Percentiles rank a stretch among this genome's conserved stretches.
These are phyloP conservation scores for Aurelia sp. DNA, from an alignment of 30 jellyfish, hydroid and myxozoan genomes.

Conservation along the genomic window DNA sequence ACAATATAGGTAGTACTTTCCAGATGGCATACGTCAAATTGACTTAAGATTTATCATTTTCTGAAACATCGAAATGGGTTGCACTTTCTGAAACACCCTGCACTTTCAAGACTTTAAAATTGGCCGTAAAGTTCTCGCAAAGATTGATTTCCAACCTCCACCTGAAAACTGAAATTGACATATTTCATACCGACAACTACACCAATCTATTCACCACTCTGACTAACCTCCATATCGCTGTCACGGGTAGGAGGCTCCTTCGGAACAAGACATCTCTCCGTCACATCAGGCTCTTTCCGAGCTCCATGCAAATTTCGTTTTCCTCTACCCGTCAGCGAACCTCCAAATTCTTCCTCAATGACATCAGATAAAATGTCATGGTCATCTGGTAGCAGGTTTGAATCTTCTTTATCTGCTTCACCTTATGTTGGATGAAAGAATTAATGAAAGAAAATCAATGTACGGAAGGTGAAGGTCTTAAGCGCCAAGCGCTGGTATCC, in stretches of 20 bases:
- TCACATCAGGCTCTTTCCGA: not conserved
- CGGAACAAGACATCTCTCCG: slow-evolving; percentile 4
- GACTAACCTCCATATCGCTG: slow-evolving; percentile 9
- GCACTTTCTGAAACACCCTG: no score
- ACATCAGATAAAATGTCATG: slow-evolving; percentile 78
- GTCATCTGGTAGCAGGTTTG: slow-evolving; percentile 69
- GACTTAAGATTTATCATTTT: no score
- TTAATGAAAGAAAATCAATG: no score
- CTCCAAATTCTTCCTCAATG: slow-evolving; percentile 67
- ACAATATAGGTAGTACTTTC: no score
- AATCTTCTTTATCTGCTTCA: slow-evolving; percentile 51
- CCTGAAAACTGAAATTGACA: not conserved
- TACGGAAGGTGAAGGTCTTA: no score
- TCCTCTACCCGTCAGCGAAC: not conserved
- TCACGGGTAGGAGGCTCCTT: slow-evolving; percentile 27
- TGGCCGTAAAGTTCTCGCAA: no score
- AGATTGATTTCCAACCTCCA: no score
- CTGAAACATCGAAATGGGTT: no score
- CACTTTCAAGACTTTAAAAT: no score
- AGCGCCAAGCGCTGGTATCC: no score
- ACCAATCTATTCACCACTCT: not conserved
- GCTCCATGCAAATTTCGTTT: no score
- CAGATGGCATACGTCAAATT: no score
- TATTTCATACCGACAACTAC: not conserved
- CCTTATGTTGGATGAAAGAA: not conserved